Evolutionary conservation across 2,113 vertebrate species (phyloP).

Genomic region (Ahaetulla prasina): DNA sequence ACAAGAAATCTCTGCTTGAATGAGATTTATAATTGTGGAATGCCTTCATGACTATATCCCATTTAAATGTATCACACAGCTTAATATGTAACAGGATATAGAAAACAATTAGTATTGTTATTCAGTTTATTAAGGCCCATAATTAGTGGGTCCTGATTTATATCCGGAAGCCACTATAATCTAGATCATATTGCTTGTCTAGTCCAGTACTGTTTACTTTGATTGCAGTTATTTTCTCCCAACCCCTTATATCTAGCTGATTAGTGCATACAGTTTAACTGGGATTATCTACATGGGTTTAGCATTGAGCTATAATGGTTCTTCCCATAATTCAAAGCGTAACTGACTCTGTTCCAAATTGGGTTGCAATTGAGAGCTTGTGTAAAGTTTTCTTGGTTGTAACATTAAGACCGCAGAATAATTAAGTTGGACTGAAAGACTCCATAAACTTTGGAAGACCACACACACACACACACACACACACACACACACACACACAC

Average conservation of each 20-base stretch:
- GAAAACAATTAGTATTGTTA: neutral
- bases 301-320: neutral
- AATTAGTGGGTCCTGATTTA: neutral
- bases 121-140: neutral
- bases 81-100: neutral
- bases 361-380: neutral
- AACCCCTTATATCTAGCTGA: neutral
- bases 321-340: neutral
- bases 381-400: neutral
- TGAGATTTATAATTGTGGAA: neutral
- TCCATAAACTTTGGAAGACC: neutral
- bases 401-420: neutral
- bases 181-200: neutral
- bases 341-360: neutral
- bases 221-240: neutral
- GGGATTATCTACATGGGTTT: neutral
- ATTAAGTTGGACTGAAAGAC: neutral
- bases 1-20: neutral
- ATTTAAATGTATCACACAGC: neutral
- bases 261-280: neutral
- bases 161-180: neutral
- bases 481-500: too few relatives aligned
- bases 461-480: too few relatives aligned
- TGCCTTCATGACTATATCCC: neutral
- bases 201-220: neutral